phyloP scores from a whole-genome alignment of 2,797 vertebrate genomes.

The Meriones psammophilus region DNA sequence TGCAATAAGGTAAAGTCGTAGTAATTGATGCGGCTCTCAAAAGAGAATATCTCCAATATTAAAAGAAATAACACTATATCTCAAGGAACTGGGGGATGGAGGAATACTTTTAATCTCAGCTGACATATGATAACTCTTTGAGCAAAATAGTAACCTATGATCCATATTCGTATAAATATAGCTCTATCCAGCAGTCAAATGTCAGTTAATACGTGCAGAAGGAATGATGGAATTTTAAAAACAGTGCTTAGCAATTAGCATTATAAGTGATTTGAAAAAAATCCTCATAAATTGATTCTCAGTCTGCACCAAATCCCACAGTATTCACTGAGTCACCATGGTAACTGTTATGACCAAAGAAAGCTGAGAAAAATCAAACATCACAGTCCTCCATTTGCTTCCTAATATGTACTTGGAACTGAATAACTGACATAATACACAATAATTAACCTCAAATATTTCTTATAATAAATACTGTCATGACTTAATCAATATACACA shows the following conservation, averaged over 20 bases:
- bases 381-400: neutral
- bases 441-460: slow-evolving; percentile 44
- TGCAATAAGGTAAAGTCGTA: neutral
- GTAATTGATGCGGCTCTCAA: neutral
- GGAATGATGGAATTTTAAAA: slow-evolving; percentile 15
- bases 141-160: neutral
- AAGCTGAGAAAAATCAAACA: slow-evolving; percentile 15
- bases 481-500: neutral
- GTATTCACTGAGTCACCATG: slow-evolving; percentile 49
- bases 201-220: neutral
- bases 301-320: slow-evolving; percentile 38
- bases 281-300: slow-evolving; percentile 32
- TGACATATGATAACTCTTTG: neutral
- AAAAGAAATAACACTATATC: neutral
- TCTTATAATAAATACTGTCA: neutral
- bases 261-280: slow-evolving; percentile 34
- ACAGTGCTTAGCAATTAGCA: neutral
- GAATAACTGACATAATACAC: slow-evolving; percentile 2
- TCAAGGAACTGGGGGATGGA: neutral
- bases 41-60: neutral
- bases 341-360: slow-evolving; percentile 47
- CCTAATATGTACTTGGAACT: neutral
- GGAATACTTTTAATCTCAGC: neutral
- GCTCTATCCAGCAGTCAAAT: neutral
- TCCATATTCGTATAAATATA: slow-evolving; percentile 6